phyloP scores from a whole-genome alignment of 2,113 vertebrate species.

The Phoenicopterus ruber region DNA sequence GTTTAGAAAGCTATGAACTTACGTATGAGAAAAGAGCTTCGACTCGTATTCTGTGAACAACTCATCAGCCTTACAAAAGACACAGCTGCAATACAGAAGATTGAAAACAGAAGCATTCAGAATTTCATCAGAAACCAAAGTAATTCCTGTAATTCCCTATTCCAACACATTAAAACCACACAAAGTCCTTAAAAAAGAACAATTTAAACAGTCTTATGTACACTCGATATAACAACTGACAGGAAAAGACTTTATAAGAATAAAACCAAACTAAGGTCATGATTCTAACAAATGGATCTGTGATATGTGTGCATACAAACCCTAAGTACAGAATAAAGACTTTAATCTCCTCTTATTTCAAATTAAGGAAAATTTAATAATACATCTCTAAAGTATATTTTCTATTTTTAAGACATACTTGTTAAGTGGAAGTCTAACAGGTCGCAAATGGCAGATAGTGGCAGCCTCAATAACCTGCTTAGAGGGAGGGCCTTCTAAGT shows the following conservation, averaged over 20 bases:
- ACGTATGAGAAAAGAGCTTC: conserved; percentile 96
- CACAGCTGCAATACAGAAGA: conserved; percentile 82
- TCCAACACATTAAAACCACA: neutral
- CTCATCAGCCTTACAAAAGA: conserved; percentile 97
- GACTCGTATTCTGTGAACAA: conserved; percentile 97
- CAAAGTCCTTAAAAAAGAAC: neutral
- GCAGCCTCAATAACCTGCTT: conserved; percentile 89
- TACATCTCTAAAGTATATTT: neutral
- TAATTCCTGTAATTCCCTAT: neutral
- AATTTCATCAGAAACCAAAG: neutral
- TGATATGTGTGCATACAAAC: neutral
- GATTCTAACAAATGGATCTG: neutral
- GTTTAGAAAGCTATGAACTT: conserved; percentile 65
- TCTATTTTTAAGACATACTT: conserved; percentile 77
- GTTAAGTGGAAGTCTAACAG: conserved; percentile 90
- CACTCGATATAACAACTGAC: neutral
- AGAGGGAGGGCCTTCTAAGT: conserved; percentile 89
- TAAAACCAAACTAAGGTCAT: neutral
- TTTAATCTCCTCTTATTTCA: neutral
- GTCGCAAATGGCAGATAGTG: conserved; percentile 91
- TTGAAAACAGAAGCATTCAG: conserved; percentile 21
- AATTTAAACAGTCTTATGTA: neutral
- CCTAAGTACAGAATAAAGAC: neutral
- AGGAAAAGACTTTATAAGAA: neutral
- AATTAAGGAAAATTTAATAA: neutral